Conservation (phyloP, 2,797 vertebrate genomes). For the Oreonectes daqikongensis region DNA sequence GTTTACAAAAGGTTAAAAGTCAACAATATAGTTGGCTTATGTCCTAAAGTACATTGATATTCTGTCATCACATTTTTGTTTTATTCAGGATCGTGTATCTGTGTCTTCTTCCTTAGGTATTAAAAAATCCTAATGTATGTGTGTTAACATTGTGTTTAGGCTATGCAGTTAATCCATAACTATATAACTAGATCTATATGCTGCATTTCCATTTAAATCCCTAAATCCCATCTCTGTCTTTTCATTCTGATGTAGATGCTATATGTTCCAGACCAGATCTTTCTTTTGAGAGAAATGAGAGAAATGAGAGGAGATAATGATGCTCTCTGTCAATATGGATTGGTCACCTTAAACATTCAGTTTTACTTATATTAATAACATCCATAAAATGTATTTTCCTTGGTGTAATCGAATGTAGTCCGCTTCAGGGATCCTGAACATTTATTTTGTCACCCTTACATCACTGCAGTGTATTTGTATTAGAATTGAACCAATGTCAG, state of each 20-base stretch:
- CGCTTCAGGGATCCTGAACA: too few species aligned
- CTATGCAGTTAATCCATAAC: too few species aligned
- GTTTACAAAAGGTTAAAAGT: slow-evolving; percentile 44
- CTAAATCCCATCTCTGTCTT: neutral
- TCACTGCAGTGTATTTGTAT: too few species aligned
- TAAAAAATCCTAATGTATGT: neutral
- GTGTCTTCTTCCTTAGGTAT: neutral
- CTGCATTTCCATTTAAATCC: neutral
- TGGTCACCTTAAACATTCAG: too few species aligned
- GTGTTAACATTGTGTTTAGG: neutral
- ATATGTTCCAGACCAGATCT: neutral
- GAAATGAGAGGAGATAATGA: too few species aligned
- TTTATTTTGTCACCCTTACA: too few species aligned
- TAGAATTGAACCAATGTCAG: neutral
- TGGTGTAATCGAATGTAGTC: neutral
- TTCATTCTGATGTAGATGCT: neutral
- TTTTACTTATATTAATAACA: neutral
- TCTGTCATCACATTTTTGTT: slow-evolving; percentile 15
- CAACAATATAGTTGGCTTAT: slow-evolving; percentile 9
- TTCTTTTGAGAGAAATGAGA: too few species aligned
- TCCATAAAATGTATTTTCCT: neutral
- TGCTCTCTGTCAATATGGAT: too few species aligned
- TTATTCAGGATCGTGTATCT: neutral
- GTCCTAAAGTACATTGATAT: neutral
- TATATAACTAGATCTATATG: too few species aligned